phyloP scores from a whole-genome alignment of 2,888 invertebrate species.

The Pseudococcus longispinus region DNA sequence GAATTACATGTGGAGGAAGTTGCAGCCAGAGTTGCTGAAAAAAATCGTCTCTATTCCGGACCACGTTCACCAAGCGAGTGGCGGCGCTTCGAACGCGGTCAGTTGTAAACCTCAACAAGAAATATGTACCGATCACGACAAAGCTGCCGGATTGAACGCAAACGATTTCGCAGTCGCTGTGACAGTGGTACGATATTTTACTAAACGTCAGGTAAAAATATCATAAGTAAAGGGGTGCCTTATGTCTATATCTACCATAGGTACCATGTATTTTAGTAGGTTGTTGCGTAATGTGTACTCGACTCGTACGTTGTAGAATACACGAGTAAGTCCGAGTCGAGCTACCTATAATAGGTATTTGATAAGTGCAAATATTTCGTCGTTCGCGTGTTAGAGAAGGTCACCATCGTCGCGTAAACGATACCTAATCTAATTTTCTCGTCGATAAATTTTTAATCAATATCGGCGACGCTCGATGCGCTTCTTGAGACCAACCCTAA shows the following conservation, averaged over 20 bases:
- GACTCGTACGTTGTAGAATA: not conserved
- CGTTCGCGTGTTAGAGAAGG: not conserved
- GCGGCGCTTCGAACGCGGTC: not conserved
- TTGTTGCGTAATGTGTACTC: not conserved
- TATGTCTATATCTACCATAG: not conserved
- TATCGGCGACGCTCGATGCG: not conserved
- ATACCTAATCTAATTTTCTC: conserved; percentile 2
- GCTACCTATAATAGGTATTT: too few species aligned
- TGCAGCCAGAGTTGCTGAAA: conserved; percentile 59
- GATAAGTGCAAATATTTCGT: not conserved
- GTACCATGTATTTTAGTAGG: not conserved
- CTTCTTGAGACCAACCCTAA: not conserved
- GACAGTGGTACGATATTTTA: conserved; percentile 58
- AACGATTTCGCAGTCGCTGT: conserved; percentile 57
- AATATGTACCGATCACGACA: conserved; percentile 25
- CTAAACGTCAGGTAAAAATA: conserved; percentile 54
- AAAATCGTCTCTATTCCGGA: conserved; percentile 58
- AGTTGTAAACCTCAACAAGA: conserved; percentile 30
- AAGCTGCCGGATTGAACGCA: not conserved
- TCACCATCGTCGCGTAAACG: not conserved
- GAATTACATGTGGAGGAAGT: conserved; percentile 65
- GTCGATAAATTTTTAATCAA: not conserved
- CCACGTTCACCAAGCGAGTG: conserved; percentile 24
- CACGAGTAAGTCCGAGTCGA: not conserved
- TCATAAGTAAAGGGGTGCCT: not conserved